Evolutionary conservation across 2,888 invertebrate species (phyloP).

Genomic region (Lymantria monacha): DNA sequence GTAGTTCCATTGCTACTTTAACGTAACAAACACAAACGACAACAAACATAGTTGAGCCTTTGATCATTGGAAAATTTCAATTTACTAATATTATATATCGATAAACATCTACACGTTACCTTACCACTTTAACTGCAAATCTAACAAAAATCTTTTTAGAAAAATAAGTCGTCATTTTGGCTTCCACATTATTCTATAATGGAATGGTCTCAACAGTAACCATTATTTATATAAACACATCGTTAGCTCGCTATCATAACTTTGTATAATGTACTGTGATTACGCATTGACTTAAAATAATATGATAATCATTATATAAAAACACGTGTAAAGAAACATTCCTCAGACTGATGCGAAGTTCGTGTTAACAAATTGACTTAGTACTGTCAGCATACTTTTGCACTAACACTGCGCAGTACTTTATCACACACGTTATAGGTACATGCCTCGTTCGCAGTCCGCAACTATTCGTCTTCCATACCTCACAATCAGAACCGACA

Average conservation of each 20-base stretch:
- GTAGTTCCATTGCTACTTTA: too few species aligned
- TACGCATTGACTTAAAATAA: constrained; percentile 37
- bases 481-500: constrained; percentile 10
- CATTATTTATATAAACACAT: constrained; percentile 52
- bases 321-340: constrained; percentile 34
- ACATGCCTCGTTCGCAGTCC: constrained; percentile 1
- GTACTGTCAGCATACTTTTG: constrained; percentile 6
- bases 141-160: constrained; percentile 80
- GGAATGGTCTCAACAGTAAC: constrained; percentile 79
- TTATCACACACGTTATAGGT: constrained; percentile 1
- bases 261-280: constrained; percentile 45
- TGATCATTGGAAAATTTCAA: constrained; percentile 78
- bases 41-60: constrained; percentile 76
- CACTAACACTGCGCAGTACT: constrained; percentile 2
- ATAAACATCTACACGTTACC: constrained; percentile 74
- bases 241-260: constrained; percentile 49
- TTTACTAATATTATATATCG: constrained; percentile 71
- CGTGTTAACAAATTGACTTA: constrained; percentile 31
- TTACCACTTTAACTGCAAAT: constrained; percentile 71
- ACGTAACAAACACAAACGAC: constrained; percentile 10
- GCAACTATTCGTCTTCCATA: neutral
- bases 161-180: constrained; percentile 81
- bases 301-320: constrained; percentile 33
- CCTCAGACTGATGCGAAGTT: constrained; percentile 33
- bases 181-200: constrained; percentile 75